Evolutionary conservation across 37 sponge, comb jelly and placozoan genomes (phyloP).

Genomic region (Oopsacas minuta): DNA sequence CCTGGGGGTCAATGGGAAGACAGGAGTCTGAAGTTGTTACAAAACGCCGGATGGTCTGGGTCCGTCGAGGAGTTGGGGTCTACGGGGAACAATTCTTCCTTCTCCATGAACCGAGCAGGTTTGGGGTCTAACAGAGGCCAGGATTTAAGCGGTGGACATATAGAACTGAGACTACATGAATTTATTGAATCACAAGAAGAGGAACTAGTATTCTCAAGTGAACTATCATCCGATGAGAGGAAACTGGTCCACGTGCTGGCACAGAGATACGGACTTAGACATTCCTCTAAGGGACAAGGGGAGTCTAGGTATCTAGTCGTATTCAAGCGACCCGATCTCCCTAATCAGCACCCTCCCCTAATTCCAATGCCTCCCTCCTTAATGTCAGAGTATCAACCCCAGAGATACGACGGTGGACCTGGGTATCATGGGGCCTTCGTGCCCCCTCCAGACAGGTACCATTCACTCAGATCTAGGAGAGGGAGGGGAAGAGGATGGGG

Average conservation of each 20-base stretch:
- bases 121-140: neutral
- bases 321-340: neutral
- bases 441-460: constrained; percentile 4
- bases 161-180: constrained; percentile 21
- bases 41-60: constrained; percentile 4
- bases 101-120: neutral
- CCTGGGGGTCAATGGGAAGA: neutral
- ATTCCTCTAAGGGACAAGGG: constrained; percentile 26
- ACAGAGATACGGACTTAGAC: constrained; percentile 27
- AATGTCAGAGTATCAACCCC: neutral
- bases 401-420: neutral
- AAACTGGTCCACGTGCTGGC: constrained; percentile 28
- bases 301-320: constrained; percentile 25
- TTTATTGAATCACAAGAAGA: constrained; percentile 30
- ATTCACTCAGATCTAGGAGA: neutral
- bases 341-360: neutral
- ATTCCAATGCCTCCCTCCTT: neutral
- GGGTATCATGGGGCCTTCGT: neutral
- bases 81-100: neutral
- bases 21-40: neutral
- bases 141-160: neutral
- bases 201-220: constrained; percentile 26
- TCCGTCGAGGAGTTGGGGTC: neutral
- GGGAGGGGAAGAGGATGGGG: neutral
- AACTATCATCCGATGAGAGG: constrained; percentile 32